Evolutionary conservation across 2,797 vertebrate genomes (phyloP).

Genomic region (Sebastes nivosus): DNA sequence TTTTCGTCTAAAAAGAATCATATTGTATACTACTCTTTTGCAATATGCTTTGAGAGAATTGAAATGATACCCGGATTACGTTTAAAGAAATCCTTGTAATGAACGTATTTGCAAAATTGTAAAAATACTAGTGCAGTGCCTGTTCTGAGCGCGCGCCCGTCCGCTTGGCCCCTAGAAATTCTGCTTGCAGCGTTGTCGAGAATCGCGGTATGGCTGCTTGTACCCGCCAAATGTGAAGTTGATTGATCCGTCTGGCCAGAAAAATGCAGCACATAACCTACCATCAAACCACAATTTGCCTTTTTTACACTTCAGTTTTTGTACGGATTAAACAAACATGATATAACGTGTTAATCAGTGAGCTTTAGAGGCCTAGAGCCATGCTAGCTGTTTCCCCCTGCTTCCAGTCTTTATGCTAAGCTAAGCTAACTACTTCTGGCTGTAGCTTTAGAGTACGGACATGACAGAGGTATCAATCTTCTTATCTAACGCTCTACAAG

Average conservation of each 20-base stretch:
- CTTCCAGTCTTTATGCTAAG: not conserved
- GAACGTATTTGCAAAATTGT: too few species aligned
- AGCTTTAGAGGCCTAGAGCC: fast-evolving
- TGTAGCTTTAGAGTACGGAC: not conserved
- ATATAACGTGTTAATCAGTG: not conserved
- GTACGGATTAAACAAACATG: not conserved
- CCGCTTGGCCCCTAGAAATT: too few species aligned
- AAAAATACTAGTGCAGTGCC: too few species aligned
- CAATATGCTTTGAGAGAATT: not conserved
- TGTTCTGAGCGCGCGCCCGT: too few species aligned
- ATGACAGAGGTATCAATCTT: not conserved
- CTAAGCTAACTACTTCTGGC: not conserved
- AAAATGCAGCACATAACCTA: too few species aligned
- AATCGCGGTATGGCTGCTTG: too few species aligned
- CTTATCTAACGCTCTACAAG: not conserved
- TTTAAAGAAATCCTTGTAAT: not conserved
- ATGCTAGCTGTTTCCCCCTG: not conserved
- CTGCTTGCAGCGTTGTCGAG: too few species aligned
- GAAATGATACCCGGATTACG: not conserved
- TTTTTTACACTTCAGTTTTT: not conserved
- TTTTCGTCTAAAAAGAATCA: not conserved
- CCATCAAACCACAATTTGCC: too few species aligned
- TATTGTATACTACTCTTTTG: not conserved
- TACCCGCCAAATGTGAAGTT: too few species aligned
- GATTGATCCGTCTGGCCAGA: too few species aligned